Base-by-base conservation (phyloP, 2,797 vertebrate genomes). In the Poecilia velifera region DNA sequence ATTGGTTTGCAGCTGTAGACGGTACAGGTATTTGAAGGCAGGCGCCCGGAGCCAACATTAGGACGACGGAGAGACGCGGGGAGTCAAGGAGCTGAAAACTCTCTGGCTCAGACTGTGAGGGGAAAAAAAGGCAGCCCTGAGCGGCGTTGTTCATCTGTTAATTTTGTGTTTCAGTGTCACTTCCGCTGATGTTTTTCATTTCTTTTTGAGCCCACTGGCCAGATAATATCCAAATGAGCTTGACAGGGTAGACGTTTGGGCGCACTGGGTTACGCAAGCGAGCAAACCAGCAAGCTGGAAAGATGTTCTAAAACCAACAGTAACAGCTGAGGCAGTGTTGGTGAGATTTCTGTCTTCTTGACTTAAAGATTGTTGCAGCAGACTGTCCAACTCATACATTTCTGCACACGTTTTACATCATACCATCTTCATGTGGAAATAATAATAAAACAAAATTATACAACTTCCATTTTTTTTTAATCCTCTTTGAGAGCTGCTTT, bases 1-100 rank as follows among this genome's bases (percentile, higher is more conserved):
- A 95, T 94, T 94, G 92, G 88, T 76, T 88, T 76, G 84, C 76
- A 88, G 88, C 91, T 93, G 93, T 93, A 92, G 85, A 88, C 78
- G 83, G 79, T 1, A 4, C 86, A 90, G 87, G 91, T 92, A 88
- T 88, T 86, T 86, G 43, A 88, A 87, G 79, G 77, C 82, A 72
- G 39, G 1, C 79, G 79, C 84, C 82, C 2, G 10, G 45, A 87
- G 72, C 59, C 76, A 62, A 34, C 66, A 79, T 86, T 80, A 82
- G 71, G 86, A 83, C 70, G 46, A 77, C 45, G 53, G 46, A 77
- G 36, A 88, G 73, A 80, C 68, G 53, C 3, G 0, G 77, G 49
- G 41, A 84, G 62, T 73, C 55, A 79, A 84, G 86, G 39, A 78
- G 64, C 68, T 41, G 14, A 76, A 73, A 79, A 73, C 78, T 74